phyloP scores from a whole-genome alignment of 2,113 vertebrate species.

The Aegotheles bennettii region DNA sequence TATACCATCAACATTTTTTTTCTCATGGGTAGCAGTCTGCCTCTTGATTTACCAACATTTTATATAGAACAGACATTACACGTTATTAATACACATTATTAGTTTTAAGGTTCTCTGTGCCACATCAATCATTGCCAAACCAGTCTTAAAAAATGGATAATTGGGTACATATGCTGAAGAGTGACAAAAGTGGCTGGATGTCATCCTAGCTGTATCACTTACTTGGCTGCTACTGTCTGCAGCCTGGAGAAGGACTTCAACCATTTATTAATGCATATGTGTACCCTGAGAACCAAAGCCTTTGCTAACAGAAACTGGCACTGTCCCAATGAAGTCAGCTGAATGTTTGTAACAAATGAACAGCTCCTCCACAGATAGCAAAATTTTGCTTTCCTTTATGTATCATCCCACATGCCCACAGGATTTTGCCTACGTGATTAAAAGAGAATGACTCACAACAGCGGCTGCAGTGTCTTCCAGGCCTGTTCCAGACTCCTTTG shows the following conservation, averaged over 20 bases:
- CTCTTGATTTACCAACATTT: not conserved
- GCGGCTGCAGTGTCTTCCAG: not conserved
- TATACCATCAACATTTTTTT: not conserved
- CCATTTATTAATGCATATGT: not conserved
- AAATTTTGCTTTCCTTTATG: constrained; percentile 42
- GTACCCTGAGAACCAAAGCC: not conserved
- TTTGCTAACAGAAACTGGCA: constrained; percentile 25
- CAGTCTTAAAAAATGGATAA: not conserved
- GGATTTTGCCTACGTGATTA: constrained; percentile 18
- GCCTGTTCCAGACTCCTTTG: not conserved
- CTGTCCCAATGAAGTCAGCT: constrained; percentile 8
- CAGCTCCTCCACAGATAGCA: constrained; percentile 35
- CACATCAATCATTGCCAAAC: not conserved
- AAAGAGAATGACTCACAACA: constrained; percentile 28
- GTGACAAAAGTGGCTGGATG: not conserved
- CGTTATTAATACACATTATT: not conserved
- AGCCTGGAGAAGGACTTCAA: not conserved
- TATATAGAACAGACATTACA: not conserved
- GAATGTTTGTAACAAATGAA: constrained; percentile 41
- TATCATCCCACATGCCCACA: constrained; percentile 35
- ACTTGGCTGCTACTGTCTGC: not conserved
- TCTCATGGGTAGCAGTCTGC: not conserved
- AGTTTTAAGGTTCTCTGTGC: not conserved
- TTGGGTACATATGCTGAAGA: not conserved
- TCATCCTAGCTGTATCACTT: not conserved